A percentile compares a stretch with the other conserved stretches of the same genome.
Evolutionary conservation across 2,888 invertebrate species (phyloP).

Genomic region (Polyploca ridens): DNA sequence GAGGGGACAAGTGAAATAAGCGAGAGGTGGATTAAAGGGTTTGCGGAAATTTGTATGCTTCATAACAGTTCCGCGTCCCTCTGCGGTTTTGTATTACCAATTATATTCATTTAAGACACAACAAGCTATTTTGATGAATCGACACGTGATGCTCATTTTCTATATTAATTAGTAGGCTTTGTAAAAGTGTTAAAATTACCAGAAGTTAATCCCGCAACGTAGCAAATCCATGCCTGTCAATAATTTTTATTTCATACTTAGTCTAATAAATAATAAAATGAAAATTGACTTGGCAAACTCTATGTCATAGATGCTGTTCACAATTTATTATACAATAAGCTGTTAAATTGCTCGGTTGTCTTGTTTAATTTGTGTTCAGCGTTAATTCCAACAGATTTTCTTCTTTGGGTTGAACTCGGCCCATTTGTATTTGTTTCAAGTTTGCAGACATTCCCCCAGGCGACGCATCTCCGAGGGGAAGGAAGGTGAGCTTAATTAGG

Average conservation of each 20-base stretch:
- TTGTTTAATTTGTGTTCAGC: constrained; percentile 62
- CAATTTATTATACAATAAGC: background rate
- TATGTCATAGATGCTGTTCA: background rate
- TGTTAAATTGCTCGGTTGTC: constrained; percentile 17
- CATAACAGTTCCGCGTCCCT: constrained; percentile 67
- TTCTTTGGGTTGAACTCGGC: constrained; percentile 59
- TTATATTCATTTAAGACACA: constrained; percentile 75
- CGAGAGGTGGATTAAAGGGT: constrained; percentile 81
- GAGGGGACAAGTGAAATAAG: constrained; percentile 83
- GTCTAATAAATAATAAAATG: background rate
- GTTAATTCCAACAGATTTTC: constrained; percentile 71
- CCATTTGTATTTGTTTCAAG: constrained; percentile 70
- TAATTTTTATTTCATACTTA: background rate
- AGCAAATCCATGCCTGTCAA: background rate
- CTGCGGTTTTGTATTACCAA: constrained; percentile 82
- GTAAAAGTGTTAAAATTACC: too few species aligned
- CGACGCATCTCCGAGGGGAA: constrained; percentile 68
- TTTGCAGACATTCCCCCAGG: constrained; percentile 64
- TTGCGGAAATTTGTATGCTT: constrained; percentile 79
- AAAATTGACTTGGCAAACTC: background rate
- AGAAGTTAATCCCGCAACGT: background rate
- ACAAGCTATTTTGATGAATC: constrained; percentile 59
- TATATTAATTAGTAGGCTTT: background rate
- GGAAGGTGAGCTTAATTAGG: constrained; percentile 81
- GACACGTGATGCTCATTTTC: constrained; percentile 21